phyloP scores from a whole-genome alignment of 2,113 vertebrate genomes.

The Lophura nycthemera region DNA sequence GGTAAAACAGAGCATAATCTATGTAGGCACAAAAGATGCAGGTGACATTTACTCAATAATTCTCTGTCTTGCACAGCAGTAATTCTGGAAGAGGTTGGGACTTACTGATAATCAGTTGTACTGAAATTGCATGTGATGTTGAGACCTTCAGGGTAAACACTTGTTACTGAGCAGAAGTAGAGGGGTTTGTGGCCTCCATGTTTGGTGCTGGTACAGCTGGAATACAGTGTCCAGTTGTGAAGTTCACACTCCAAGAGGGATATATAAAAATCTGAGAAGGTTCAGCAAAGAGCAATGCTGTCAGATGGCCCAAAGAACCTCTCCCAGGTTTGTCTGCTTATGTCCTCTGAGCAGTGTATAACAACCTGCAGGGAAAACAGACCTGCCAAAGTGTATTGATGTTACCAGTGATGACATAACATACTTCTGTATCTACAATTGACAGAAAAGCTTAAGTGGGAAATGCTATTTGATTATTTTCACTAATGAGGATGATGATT shows the following conservation, averaged over 20 bases:
- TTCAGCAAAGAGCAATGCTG: neutral
- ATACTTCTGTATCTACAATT: neutral
- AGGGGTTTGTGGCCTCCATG: neutral
- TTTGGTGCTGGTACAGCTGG: neutral
- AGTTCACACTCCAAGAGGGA: neutral
- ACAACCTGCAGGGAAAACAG: neutral
- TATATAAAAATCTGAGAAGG: neutral
- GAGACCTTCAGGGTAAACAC: neutral
- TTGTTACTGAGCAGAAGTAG: neutral
- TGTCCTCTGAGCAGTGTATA: neutral
- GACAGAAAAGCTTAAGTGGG: neutral
- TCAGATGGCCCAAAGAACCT: neutral
- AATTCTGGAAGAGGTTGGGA: neutral
- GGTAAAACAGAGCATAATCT: neutral
- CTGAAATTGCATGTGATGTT: neutral
- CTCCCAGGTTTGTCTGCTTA: neutral
- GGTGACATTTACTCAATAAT: neutral
- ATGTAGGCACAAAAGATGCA: neutral
- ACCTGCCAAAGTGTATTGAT: neutral
- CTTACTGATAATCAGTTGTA: neutral
- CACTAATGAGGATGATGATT: neutral
- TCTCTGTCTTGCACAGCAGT: neutral
- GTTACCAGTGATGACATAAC: neutral
- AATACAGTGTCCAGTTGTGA: neutral
- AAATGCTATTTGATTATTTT: neutral